A percentile compares a stretch with the other conserved stretches of the same genome.
Conservation (phyloP, 2,113 vertebrate species). For the Bolborhynchus lineola region DNA sequence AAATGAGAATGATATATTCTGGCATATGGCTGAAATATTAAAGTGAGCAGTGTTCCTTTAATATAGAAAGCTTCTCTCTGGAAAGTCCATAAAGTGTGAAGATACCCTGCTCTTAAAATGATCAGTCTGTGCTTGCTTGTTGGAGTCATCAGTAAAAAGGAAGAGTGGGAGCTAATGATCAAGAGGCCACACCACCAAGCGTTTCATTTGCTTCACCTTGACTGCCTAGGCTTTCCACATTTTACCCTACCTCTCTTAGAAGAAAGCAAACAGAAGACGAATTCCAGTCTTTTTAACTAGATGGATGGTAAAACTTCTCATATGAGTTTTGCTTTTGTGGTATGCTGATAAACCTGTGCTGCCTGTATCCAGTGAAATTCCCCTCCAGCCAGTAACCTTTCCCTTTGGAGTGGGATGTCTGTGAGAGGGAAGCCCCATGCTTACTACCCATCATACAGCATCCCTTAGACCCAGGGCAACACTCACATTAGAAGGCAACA, state of each 20-base stretch:
- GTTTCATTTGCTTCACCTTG: neutral
- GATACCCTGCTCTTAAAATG: neutral
- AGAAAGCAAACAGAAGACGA: neutral
- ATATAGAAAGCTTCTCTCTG: neutral
- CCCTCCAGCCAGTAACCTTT: neutral
- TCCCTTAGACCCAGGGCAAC: neutral
- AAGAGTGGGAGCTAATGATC: neutral
- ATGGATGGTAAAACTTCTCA: neutral
- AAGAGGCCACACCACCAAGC: neutral
- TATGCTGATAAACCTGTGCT: neutral
- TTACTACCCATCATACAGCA: accelerated
- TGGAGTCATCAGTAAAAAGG: neutral
- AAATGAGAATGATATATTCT: conserved; percentile 17
- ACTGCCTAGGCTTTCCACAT: neutral
- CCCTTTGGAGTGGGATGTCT: neutral
- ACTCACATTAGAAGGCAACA: neutral
- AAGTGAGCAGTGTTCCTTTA: neutral
- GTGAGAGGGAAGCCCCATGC: neutral
- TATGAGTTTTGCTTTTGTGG: neutral
- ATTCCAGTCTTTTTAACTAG: neutral
- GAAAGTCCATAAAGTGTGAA: neutral
- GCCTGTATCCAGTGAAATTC: neutral
- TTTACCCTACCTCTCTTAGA: neutral
- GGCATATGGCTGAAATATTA: neutral
- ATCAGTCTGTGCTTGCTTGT: neutral